Percentiles rank a stretch among this genome's conserved stretches.
Evolutionary conservation across 2,113 vertebrate species (phyloP).

Genomic region (Thinocorus orbignyianus): DNA sequence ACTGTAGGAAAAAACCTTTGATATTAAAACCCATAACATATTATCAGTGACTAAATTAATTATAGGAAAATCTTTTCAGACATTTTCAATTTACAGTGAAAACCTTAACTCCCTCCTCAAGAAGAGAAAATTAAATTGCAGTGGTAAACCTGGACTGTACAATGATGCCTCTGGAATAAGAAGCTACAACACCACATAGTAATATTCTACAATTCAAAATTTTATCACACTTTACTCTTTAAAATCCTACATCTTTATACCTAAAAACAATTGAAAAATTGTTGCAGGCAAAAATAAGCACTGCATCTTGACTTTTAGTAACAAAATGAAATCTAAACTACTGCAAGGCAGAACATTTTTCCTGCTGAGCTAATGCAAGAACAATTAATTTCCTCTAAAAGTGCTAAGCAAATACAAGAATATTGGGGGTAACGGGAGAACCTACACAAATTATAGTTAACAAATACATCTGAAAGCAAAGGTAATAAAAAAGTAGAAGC

Average conservation of each 20-base stretch:
- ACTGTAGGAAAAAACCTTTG: not conserved
- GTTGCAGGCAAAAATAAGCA: not conserved
- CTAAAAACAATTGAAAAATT: not conserved
- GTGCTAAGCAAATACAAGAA: not conserved
- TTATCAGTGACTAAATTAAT: not conserved
- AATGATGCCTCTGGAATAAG: not conserved
- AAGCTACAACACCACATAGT: not conserved
- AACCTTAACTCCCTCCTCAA: not conserved
- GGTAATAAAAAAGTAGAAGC: not conserved
- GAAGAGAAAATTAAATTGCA: not conserved
- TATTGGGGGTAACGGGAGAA: not conserved
- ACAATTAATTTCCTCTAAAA: not conserved
- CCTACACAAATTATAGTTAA: not conserved
- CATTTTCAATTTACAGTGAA: not conserved
- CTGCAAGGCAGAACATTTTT: not conserved
- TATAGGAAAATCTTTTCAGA: not conserved
- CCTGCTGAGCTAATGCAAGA: not conserved
- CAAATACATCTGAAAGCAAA: not conserved
- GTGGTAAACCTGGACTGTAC: not conserved
- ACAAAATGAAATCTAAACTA: not conserved
- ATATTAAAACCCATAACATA: slow-evolving; percentile 19
- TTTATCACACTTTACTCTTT: not conserved
- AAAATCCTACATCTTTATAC: not conserved
- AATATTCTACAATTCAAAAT: not conserved
- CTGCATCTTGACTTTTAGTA: not conserved